Evolutionary conservation across 2,797 vertebrate species (phyloP), one percentile per base, ranked within the genome.

Genomic region (Coreius guichenoti): DNA sequence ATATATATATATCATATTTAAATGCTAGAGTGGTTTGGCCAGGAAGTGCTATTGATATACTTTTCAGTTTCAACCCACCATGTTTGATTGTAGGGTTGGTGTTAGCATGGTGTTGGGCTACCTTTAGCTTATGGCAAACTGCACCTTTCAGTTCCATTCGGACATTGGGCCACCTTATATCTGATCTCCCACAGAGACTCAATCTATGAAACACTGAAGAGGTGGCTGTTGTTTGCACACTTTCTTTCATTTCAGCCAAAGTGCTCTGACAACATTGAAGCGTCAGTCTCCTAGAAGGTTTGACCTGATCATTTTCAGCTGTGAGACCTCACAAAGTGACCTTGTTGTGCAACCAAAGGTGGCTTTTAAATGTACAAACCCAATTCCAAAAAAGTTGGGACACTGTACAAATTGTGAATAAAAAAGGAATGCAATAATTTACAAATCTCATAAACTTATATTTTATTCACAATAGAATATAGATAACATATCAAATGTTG

Each of bases 191-290:
- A 49, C 26, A 80, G 26, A 80, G 61, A 49, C 43, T 49, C 58
- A 67, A 31, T 65, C 43, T 80, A 14, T 67, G 77, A 80, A 47
- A 63, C 39, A 36, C n/a, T 36, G 56, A 75, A 65, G 58, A 33
- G 56, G 16, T 29, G 16, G 16, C 39, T n/a, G 43, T 63, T 74
- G 43, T 65, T 65, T 83, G 58, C 11, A 49, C 29, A 51, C 21
- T 67, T 36, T 65, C 43, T 74, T 74, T 33, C 26, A 65, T 75
- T 83, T 67, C 21, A 75, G 45, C 43, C 29, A 63, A 74, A 65
- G 56, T 8, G 58, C 31, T 67, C 6, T 49, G 26, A 29, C 39
- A 65, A 49, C 29, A 36, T 4, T 31, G 56, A 63, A 45, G 36
- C 23, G 29, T 78, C 29, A 61, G 75, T 39, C 36, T 78, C 23